These are phyloP conservation scores for Phengaris alcon DNA, from an alignment of 2,888 invertebrate genomes.

Conservation along the genomic window DNA sequence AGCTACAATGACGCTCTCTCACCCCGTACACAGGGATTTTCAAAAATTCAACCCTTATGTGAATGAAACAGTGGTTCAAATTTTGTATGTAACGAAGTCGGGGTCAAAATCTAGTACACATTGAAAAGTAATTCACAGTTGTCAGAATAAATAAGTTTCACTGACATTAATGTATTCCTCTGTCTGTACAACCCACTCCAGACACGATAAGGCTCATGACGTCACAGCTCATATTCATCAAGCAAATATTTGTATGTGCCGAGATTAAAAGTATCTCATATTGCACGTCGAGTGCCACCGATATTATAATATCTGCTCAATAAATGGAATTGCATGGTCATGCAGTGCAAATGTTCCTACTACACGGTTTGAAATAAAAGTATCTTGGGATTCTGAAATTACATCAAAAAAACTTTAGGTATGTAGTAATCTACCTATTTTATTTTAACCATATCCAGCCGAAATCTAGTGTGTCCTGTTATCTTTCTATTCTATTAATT, in stretches of 20 bases:
- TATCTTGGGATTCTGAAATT: too few species aligned
- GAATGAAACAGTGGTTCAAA: too few species aligned
- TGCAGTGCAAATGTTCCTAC: background rate
- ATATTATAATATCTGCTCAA: background rate
- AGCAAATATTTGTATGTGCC: constrained; percentile 6
- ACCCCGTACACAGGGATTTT: too few species aligned
- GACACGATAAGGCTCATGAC: background rate
- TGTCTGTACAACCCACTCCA: background rate
- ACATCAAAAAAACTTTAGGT: too few species aligned
- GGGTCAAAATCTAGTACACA: background rate
- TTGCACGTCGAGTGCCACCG: background rate
- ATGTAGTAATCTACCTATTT: too few species aligned
- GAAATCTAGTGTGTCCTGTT: too few species aligned
- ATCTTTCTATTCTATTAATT: too few species aligned
- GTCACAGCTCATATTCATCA: constrained; percentile 10
- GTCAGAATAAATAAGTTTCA: background rate
- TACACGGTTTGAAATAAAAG: too few species aligned
- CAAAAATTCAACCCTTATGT: too few species aligned
- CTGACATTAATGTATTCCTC: background rate
- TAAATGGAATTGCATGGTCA: background rate
- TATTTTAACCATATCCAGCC: too few species aligned
- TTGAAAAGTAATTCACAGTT: background rate
- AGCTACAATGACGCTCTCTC: too few species aligned
- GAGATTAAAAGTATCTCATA: constrained; percentile 24
- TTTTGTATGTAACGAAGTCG: too few species aligned